Evolutionary conservation across 2,113 vertebrate species (phyloP).

Genomic region (Thymallus thymallus): DNA sequence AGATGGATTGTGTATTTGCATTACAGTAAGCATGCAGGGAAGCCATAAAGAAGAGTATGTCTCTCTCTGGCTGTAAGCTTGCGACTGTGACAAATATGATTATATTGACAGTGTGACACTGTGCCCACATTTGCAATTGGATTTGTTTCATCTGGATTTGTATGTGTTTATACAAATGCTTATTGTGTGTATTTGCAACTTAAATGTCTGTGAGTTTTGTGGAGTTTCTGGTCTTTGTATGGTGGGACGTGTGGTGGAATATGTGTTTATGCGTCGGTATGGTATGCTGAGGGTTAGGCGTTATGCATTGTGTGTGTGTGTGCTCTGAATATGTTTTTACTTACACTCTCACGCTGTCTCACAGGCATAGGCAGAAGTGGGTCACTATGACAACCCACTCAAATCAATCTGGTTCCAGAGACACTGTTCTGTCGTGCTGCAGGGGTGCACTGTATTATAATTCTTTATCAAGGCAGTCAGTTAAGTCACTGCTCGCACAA

Average conservation of each 20-base stretch:
- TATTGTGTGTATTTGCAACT: background rate
- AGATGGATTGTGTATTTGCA: slow-evolving; percentile 1
- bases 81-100: slow-evolving; percentile 38
- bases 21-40: slow-evolving; percentile 5
- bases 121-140: slow-evolving; percentile 7
- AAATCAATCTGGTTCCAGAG: slow-evolving; percentile 10
- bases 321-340: background rate
- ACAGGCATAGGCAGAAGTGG: slow-evolving; percentile 27
- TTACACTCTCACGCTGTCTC: background rate
- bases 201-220: background rate
- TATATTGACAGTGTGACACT: slow-evolving; percentile 42
- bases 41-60: slow-evolving; percentile 30
- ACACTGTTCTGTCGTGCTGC: slow-evolving; percentile 25
- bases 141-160: slow-evolving; percentile 6
- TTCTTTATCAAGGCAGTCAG: slow-evolving; percentile 41
- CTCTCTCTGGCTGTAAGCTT: slow-evolving; percentile 5
- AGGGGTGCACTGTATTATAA: slow-evolving; percentile 34
- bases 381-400: slow-evolving; percentile 36
- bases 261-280: background rate
- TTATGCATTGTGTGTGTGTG: background rate
- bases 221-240: background rate
- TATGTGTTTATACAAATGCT: background rate
- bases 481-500: slow-evolving; percentile 42
- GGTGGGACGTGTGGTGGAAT: background rate
- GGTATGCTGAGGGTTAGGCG: no score